Evolutionary conservation across 2,888 invertebrate genomes (phyloP).

Genomic region (Campopleginae sp.): DNA sequence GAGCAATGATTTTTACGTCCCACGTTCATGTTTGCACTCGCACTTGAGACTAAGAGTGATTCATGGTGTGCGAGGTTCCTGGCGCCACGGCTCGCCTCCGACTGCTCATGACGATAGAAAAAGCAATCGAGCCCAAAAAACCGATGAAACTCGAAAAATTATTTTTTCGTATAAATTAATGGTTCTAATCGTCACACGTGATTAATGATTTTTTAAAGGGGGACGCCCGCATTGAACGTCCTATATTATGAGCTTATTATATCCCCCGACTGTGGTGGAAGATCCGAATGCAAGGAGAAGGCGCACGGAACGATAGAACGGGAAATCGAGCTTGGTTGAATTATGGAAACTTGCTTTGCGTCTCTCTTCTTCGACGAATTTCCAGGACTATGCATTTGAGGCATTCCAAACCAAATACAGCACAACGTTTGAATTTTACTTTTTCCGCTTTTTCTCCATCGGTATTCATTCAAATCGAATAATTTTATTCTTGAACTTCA

Average conservation of each 20-base stretch:
- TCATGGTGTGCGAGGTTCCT: background rate
- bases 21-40: background rate
- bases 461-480: background rate
- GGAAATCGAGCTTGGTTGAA: constrained; percentile 68
- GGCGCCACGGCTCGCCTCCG: constrained; percentile 4
- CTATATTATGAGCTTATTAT: background rate
- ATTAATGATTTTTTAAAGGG: too few species aligned
- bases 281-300: constrained; percentile 22
- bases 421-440: background rate
- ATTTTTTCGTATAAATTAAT: constrained; percentile 31
- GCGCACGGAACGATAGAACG: constrained; percentile 37
- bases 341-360: constrained; percentile 67
- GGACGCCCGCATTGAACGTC: background rate
- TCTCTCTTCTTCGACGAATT: constrained; percentile 55
- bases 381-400: constrained; percentile 22
- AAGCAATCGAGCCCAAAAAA: constrained; percentile 31
- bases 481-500: background rate
- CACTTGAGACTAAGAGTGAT: background rate
- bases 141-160: constrained; percentile 40
- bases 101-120: constrained; percentile 9
- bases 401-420: background rate
- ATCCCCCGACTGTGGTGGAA: background rate
- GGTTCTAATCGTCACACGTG: too few species aligned
- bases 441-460: background rate
- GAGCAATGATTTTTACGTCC: constrained; percentile 28